Evolutionary conservation across 2,797 vertebrate genomes (phyloP), one percentile per base, ranked within the genome.

Genomic region (Taeniopygia guttata): DNA sequence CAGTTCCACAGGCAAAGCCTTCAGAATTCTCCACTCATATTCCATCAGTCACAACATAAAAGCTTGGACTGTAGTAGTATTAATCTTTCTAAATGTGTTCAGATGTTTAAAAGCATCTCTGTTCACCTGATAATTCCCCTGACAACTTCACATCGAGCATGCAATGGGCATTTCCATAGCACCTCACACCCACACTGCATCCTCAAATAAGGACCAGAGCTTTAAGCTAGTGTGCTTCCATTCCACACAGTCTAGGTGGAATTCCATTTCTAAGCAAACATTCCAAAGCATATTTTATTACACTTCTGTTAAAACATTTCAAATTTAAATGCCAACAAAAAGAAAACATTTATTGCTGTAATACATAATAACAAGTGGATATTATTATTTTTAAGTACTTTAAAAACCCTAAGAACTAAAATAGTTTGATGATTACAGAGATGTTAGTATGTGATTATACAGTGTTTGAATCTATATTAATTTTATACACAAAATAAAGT

Each of bases 311-410:
- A 81, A 91, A 95, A 91, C 62, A 93, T 67, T 93, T 95, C 87
- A 84, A 94, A 82, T 90, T 79, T 84, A 94, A 95, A 87, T 89
- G 72, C 83, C 94, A 96, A 88, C 80, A 73, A 78, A 89, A 96
- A 93, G 59, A 92, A 96, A 93, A 95, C 90, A 96, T 97, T 97
- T 97, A 97, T 97, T 97, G 93, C 96, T 96, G 82, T 95, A 93
- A 96, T 93, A 96, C 84, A 93, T 93, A 90, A 88, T 89, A 79
- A 75, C 94, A 94, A 69, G 78, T 75, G 76, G 52, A 63, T 94
- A 95, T 80, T 89, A 92, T 76, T 89, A 91, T 66, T 93, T 84
- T 75, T 25, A 96, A 95, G 82, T 92, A 90, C 89, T 95, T 95
- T 92, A 89, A 96, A 95, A 96, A 78, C 13, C 75, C 63, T 58